Evolutionary conservation across 2,888 invertebrate species (phyloP).

Genomic region (Drosophila parthenogenetica): DNA sequence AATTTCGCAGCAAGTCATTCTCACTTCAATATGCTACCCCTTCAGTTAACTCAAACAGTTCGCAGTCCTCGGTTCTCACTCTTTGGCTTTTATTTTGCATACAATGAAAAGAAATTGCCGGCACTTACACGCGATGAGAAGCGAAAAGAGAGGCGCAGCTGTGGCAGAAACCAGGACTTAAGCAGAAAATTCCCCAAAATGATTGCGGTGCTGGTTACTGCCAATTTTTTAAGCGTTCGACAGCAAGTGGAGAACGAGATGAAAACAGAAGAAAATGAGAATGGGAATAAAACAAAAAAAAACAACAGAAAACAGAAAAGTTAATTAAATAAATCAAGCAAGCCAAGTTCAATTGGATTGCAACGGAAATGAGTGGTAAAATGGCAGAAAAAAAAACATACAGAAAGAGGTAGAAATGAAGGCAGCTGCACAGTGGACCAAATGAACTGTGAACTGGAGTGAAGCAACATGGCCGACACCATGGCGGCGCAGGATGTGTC

Average conservation of each 20-base stretch:
- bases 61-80: background rate
- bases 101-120: slow-evolving; percentile 47
- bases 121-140: slow-evolving; percentile 67
- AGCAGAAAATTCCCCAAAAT: slow-evolving; percentile 24
- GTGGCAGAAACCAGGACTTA: slow-evolving; percentile 31
- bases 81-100: slow-evolving; percentile 19
- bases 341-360: slow-evolving; percentile 79
- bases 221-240: slow-evolving; percentile 54
- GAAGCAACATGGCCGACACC: slow-evolving; percentile 42
- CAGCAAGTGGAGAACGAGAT: slow-evolving; percentile 18
- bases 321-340: slow-evolving; percentile 80
- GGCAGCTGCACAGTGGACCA: slow-evolving; percentile 45
- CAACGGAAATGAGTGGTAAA: slow-evolving; percentile 78
- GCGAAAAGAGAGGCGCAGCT: slow-evolving; percentile 41
- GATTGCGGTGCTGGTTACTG: slow-evolving; percentile 37
- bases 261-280: slow-evolving; percentile 4
- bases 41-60: slow-evolving; percentile 1
- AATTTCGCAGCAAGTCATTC: slow-evolving; percentile 44
- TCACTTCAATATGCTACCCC: slow-evolving; percentile 45
- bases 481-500: slow-evolving; percentile 41
- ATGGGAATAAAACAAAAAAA: background rate
- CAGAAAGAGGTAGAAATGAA: background rate
- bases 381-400: slow-evolving; percentile 39
- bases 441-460: slow-evolving; percentile 71
- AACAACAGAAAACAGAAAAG: slow-evolving; percentile 44